phyloP scores from a whole-genome alignment of 35 echinoderm and acorn worm species.

The Chiridota heheva region DNA sequence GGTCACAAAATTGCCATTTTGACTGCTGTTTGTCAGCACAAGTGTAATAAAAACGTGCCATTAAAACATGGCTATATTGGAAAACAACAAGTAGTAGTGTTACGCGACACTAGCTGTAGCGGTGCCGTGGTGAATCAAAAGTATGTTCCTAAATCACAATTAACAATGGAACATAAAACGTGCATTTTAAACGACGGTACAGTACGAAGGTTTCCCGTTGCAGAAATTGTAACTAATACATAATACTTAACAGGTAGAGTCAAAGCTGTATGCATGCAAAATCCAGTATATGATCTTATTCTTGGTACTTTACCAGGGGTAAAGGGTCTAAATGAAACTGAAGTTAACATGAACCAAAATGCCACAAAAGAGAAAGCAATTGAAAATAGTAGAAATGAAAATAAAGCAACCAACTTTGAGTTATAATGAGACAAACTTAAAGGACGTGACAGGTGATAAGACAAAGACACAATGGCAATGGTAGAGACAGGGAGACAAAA shows the following conservation, averaged over 20 bases:
- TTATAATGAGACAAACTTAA: conserved; percentile 2
- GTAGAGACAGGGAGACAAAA: too few relatives aligned
- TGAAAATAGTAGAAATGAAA: background rate
- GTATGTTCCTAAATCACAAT: background rate
- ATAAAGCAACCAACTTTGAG: conserved; percentile 34
- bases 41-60: background rate
- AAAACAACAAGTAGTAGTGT: background rate
- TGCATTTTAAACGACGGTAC: conserved; percentile 4
- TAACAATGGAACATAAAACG: background rate
- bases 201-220: background rate
- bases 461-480: too few relatives aligned
- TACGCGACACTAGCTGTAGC: conserved; percentile 18
- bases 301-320: conserved; percentile 18
- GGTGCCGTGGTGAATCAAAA: conserved; percentile 16
- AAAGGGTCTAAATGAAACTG: background rate
- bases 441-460: conserved; percentile 5
- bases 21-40: background rate
- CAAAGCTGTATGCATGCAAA: conserved; percentile 25
- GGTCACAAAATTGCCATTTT: conserved; percentile 25
- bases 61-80: background rate
- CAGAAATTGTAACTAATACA: background rate
- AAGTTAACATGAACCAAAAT: background rate
- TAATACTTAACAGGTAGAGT: background rate
- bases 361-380: background rate
- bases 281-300: conserved; percentile 22